A percentile compares a stretch with the other conserved stretches of the same genome.
phyloP scores from a whole-genome alignment of 2,113 vertebrate genomes.

The Stigmatopora argus region DNA sequence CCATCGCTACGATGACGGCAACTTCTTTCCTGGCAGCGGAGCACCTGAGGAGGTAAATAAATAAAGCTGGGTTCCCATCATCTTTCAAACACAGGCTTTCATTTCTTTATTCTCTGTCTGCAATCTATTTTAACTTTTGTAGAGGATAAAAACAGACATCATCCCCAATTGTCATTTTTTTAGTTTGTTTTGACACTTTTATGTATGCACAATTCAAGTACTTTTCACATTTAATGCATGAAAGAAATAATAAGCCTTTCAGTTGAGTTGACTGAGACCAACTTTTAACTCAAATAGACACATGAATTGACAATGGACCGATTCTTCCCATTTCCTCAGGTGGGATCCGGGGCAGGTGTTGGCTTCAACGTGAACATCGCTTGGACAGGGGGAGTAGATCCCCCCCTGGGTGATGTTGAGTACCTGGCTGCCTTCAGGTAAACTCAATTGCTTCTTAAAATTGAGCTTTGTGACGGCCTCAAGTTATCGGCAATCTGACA shows the following conservation, averaged over 20 bases:
- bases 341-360: conserved; percentile 58
- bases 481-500: background rate
- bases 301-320: background rate
- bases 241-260: background rate
- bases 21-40: conserved; percentile 65
- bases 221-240: background rate
- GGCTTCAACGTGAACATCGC: conserved; percentile 65
- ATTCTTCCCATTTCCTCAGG: conserved; percentile 32
- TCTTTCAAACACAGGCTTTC: background rate
- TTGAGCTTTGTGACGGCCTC: background rate
- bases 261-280: too few relatives aligned
- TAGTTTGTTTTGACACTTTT: too few relatives aligned
- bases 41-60: conserved; percentile 58
- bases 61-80: background rate
- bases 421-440: conserved; percentile 63
- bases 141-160: background rate
- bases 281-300: background rate
- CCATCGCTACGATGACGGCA: conserved; percentile 63
- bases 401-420: conserved; percentile 64
- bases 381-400: conserved; percentile 64
- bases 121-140: background rate
- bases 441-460: background rate
- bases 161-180: too few relatives aligned
- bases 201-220: too few relatives aligned
- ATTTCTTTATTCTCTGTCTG: background rate